phyloP scores from a whole-genome alignment of 1,140 invertebrate genomes.

The Aphis gossypii region DNA sequence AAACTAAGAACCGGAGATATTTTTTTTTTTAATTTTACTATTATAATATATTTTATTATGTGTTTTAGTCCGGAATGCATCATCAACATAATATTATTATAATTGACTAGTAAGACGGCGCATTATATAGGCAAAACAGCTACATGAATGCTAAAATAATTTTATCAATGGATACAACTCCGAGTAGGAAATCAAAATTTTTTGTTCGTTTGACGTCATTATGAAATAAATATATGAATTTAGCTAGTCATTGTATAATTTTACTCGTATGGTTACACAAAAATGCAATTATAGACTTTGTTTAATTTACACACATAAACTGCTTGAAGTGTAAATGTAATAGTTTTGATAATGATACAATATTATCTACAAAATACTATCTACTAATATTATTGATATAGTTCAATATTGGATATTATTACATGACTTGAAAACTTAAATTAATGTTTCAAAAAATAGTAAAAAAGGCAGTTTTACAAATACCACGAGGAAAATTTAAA shows the following conservation, averaged over 20 bases:
- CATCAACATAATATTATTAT: background rate
- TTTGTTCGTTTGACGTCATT: background rate
- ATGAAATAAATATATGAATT: background rate
- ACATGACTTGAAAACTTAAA: background rate
- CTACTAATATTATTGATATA: background rate
- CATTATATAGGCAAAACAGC: background rate
- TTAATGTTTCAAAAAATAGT: background rate
- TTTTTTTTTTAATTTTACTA: background rate
- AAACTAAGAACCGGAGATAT: background rate
- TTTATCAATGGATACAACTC: background rate
- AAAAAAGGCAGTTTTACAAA: background rate
- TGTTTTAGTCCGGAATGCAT: background rate
- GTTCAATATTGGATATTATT: background rate
- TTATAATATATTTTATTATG: background rate
- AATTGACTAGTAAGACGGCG: background rate
- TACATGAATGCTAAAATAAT: background rate
- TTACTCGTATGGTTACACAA: background rate
- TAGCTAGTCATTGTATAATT: background rate
- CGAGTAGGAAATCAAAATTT: background rate
- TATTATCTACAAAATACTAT: no score
- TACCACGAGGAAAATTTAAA: background rate
- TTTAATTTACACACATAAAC: background rate
- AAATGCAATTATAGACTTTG: background rate
- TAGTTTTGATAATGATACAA: background rate
- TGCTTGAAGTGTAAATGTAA: background rate